These are phyloP conservation scores for Trachelus troglodyta DNA, from an alignment of 2,888 invertebrate genomes.

Conservation along the genomic window DNA sequence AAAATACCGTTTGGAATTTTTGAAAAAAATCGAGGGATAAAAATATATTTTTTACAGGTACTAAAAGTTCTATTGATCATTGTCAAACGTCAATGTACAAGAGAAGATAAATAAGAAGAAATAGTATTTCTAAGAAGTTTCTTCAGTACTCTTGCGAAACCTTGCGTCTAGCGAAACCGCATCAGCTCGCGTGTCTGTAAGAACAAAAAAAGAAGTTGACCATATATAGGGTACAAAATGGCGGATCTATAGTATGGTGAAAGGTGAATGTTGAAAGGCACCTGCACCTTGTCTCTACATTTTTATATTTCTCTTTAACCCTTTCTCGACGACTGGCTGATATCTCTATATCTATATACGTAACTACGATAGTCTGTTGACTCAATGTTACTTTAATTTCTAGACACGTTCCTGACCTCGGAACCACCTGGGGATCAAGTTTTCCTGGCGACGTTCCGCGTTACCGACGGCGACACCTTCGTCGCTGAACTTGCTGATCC, in stretches of 20 bases:
- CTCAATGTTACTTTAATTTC: slow-evolving; percentile 55
- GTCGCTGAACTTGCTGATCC: slow-evolving; percentile 75
- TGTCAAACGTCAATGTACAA: slow-evolving; percentile 12
- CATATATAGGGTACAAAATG: slow-evolving; percentile 30
- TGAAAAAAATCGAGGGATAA: neutral
- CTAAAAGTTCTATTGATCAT: neutral
- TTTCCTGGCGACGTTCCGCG: slow-evolving; percentile 84
- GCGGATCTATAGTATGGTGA: slow-evolving; percentile 41
- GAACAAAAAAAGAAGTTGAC: slow-evolving; percentile 5
- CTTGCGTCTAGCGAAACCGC: neutral
- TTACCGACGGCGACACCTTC: slow-evolving; percentile 78
- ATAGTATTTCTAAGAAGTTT: neutral
- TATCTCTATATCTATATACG: neutral
- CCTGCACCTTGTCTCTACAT: slow-evolving; percentile 24
- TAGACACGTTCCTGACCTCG: slow-evolving; percentile 80
- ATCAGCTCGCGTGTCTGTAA: neutral
- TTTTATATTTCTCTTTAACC: neutral
- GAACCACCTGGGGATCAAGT: slow-evolving; percentile 82
- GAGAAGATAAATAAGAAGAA: neutral
- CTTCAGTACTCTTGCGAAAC: neutral
- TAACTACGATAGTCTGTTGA: slow-evolving; percentile 13
- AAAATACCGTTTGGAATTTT: neutral
- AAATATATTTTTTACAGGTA: neutral
- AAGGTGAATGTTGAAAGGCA: slow-evolving; percentile 42
- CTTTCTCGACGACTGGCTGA: neutral